These are phyloP conservation scores for Panulirus ornatus DNA, from an alignment of 1,140 invertebrate species.

Conservation along the genomic window DNA sequence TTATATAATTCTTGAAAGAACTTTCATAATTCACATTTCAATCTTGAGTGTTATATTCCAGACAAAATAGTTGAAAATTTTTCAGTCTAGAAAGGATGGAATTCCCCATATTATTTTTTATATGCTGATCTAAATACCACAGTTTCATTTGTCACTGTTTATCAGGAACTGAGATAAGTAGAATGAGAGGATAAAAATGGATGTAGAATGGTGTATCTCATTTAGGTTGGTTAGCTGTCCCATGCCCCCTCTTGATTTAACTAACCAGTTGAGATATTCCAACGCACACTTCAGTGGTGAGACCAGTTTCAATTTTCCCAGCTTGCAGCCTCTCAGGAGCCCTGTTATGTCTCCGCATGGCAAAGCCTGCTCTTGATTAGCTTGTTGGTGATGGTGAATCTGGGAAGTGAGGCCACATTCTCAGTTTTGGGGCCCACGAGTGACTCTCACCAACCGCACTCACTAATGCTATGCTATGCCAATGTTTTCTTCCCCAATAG, in stretches of 20 bases:
- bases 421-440: conserved; percentile 64
- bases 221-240: conserved; percentile 37
- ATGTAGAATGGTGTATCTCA: not conserved
- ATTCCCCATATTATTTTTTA: too few species aligned
- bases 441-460: conserved; percentile 63
- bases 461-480: conserved; percentile 31
- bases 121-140: too few species aligned
- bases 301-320: conserved; percentile 66
- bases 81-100: too few species aligned
- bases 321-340: conserved; percentile 71
- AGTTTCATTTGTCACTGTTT: too few species aligned
- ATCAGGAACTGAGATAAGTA: too few species aligned
- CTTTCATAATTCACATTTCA: too few species aligned
- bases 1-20: too few species aligned
- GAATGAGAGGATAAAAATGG: not conserved
- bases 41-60: too few species aligned
- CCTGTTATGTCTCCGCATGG: conserved; percentile 73
- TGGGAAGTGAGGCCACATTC: conserved; percentile 70
- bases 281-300: conserved; percentile 46
- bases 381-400: conserved; percentile 71
- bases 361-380: conserved; percentile 67
- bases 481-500: not conserved
- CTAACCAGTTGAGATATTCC: conserved; percentile 61
- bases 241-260: conserved; percentile 46
- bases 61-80: too few species aligned